Percentiles rank a stretch among this genome's conserved stretches.
Evolutionary conservation across 2,888 invertebrate genomes (phyloP).

Genomic region (Drosophila mimetica): DNA sequence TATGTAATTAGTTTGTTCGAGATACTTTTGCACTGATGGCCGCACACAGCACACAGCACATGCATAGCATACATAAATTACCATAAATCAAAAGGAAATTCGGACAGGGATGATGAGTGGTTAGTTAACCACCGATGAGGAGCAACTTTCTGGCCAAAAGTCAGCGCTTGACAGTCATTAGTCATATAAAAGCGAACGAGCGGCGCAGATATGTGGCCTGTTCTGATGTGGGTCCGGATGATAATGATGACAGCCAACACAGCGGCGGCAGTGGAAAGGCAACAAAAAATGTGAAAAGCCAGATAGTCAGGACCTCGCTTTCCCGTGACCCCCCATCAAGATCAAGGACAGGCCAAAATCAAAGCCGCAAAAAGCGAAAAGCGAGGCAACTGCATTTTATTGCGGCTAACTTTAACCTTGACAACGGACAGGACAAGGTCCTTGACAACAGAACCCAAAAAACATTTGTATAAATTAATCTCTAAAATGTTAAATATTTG

Average conservation of each 20-base stretch:
- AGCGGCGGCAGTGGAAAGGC: background rate
- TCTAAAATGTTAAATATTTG: background rate
- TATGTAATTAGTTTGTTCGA: conserved; percentile 41
- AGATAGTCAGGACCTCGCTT: conserved; percentile 18
- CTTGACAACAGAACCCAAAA: conserved; percentile 5
- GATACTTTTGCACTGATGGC: conserved; percentile 33
- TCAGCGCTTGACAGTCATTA: conserved; percentile 71
- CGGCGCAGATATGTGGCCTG: conserved; percentile 28
- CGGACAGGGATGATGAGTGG: conserved; percentile 18
- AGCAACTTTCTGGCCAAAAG: conserved; percentile 38
- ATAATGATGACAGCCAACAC: conserved; percentile 49
- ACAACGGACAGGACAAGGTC: background rate
- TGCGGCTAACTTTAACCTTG: conserved; percentile 19
- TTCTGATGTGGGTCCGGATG: conserved; percentile 47
- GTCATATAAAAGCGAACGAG: conserved; percentile 55
- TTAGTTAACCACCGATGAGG: conserved; percentile 28
- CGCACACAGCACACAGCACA: background rate
- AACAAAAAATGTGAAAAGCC: conserved; percentile 24
- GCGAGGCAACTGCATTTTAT: conserved; percentile 35
- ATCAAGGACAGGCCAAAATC: conserved; percentile 38
- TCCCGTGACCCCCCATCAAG: conserved; percentile 33
- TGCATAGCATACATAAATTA: conserved; percentile 40
- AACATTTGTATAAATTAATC: background rate
- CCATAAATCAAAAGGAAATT: conserved; percentile 42
- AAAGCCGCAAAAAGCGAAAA: conserved; percentile 17